Evolutionary conservation across 1,140 invertebrate genomes (phyloP), one percentile per base, ranked within the genome.

Genomic region (Muscidifurax raptorellus): DNA sequence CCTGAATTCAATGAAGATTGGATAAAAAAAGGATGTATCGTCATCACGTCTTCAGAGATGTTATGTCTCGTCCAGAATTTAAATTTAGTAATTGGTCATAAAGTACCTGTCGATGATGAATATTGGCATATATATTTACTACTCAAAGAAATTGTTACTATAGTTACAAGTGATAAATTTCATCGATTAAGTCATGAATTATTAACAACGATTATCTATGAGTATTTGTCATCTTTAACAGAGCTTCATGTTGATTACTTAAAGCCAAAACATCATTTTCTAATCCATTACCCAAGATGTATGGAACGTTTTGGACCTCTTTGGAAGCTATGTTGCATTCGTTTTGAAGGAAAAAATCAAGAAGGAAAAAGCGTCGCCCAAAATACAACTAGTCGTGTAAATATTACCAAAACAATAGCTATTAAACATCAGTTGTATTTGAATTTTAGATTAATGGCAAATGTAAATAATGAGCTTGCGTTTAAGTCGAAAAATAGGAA

Each of bases 1-100:
- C 66, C 69, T 15, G 69, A 72, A 52, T 2, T 81, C 18, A 52
- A 13, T 22, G 28, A 47, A 47, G n/a, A 18, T 2, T 30, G 9
- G 25, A 47, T 81, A 28, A 72, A 81, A 52, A 72, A 71, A 52
- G 40, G 40, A 9, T 72, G 27, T 52, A 47, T 81, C 18, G 10
- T 72, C 22, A 81, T 81, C 2, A 27, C 80, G 10, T 27, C 80
- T 15, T 81, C 80, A 52, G 69, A 81, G n/a, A 81, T 72, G 66
- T 28, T 52, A 28, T 30, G 36, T 81, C 12, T 81, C 0, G 25
- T 81, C 25, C 4, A 47, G 22, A 27, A 72, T 52, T 72, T 71
- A 7, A 72, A 28, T 81, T 30, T 72, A 27, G 27, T 81, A 7
- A 72, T 71, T 9, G 80, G 67, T 9, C 15, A 81, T 28, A 72